Evolutionary conservation across 2,888 invertebrate genomes (phyloP).

Genomic region (Tiphia femorata): DNA sequence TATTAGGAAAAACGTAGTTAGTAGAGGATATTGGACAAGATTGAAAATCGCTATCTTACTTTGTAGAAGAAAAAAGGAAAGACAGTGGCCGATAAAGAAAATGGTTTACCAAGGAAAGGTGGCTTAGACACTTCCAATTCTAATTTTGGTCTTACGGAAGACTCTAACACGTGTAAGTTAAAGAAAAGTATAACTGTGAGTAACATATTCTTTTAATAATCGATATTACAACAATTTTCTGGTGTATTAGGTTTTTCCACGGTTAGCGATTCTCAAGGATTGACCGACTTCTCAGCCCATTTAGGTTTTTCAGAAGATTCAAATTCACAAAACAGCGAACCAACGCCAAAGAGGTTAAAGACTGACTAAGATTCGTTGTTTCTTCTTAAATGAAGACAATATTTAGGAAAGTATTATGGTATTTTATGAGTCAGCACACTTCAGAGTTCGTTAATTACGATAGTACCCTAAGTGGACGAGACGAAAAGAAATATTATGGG

Average conservation of each 20-base stretch:
- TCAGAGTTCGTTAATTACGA: slow-evolving; percentile 24
- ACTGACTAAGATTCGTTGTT: slow-evolving; percentile 78
- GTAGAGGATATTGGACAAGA: neutral
- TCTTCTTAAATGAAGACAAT: slow-evolving; percentile 22
- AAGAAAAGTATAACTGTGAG: neutral
- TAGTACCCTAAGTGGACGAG: slow-evolving; percentile 14
- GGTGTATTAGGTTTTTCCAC: slow-evolving; percentile 82
- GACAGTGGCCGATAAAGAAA: slow-evolving; percentile 85
- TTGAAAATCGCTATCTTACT: slow-evolving; percentile 10
- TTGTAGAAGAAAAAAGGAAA: slow-evolving; percentile 77
- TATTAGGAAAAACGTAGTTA: neutral
- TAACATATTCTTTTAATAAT: slow-evolving; percentile 6
- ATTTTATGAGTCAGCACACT: slow-evolving; percentile 24
- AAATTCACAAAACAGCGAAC: slow-evolving; percentile 89
- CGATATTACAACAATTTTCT: slow-evolving; percentile 6
- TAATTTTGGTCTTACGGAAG: slow-evolving; percentile 88
- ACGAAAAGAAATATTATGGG: no score
- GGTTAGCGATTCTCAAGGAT: slow-evolving; percentile 91
- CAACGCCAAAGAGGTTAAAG: slow-evolving; percentile 83
- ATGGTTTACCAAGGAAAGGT: slow-evolving; percentile 77
- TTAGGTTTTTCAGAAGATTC: slow-evolving; percentile 92
- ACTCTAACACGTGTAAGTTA: slow-evolving; percentile 89
- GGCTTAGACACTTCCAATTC: slow-evolving; percentile 83
- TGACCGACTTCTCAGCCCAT: slow-evolving; percentile 87
- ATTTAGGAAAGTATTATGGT: slow-evolving; percentile 35